Base-by-base conservation (phyloP, 1,140 invertebrate genomes). In the Cydia fagiglandana region DNA sequence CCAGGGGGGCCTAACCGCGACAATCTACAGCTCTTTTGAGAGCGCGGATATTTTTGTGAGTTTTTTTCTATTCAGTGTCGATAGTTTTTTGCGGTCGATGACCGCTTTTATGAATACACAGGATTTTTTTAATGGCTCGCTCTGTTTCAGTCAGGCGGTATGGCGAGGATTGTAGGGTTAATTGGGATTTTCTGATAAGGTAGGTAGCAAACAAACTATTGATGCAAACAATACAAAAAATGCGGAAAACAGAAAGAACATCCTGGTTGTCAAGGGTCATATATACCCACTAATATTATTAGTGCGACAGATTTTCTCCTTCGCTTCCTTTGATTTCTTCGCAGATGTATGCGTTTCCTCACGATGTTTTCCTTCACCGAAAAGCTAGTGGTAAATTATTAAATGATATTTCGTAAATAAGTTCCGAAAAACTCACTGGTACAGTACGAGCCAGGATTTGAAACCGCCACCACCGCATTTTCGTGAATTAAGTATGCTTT, bases 21-120 rank as follows among this genome's bases (percentile, higher is more conserved):
- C 74, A 75, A 75, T 75, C 74, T 75, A 56, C 56, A 53, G 41
- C 34, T 41, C 75, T 68, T 68, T 75, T 75, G 61, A 68, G 47
- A 66, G 34, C 64, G 64, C 30, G 12, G 61, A 20, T 47, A 64
- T 66, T 75, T 75, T 75, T 75, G 20, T 50, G 15, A 28, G 15
- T 47, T 75, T 75, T 75, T 28, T 47, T 66, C 34, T 64, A 66
- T 45, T 10, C 75, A 30, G 53, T 75, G 61, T 66, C 75, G 61
- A 75, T 68, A 66, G 64, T 75, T 66, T 66, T 68, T 66, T 75
- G 75, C 61, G 75, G 64, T 68, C 61, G 53, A 15, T 64, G 50
- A 64, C 61, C 50, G 47, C 47, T 47, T 74, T 41, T 75, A 30
- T 75, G 74, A 75, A 47, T 64, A 75, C 74, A 61, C 50, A 34